phyloP scores from a whole-genome alignment of 2,113 vertebrate genomes.

The Muntiacus reevesi region DNA sequence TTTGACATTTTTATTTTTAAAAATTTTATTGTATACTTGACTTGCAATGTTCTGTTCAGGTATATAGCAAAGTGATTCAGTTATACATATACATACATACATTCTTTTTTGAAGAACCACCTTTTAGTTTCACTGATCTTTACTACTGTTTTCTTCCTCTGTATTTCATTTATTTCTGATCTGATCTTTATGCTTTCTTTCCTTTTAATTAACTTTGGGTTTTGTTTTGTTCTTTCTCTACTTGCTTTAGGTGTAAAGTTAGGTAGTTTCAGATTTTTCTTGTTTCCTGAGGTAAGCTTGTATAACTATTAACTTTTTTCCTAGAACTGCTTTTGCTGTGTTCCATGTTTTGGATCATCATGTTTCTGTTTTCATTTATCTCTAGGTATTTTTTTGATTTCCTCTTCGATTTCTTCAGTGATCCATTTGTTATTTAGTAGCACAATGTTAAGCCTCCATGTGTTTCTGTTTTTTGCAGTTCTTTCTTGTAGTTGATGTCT shows the following conservation, averaged over 20 bases:
- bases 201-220: background rate
- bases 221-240: background rate
- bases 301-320: background rate
- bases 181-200: background rate
- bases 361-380: background rate
- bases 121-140: background rate
- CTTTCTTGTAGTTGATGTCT: background rate
- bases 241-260: background rate
- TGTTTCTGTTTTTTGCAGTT: background rate
- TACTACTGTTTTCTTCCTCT: background rate
- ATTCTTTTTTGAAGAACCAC: background rate
- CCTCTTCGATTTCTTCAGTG: background rate
- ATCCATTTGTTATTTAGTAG: background rate
- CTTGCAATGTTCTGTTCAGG: background rate
- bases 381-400: background rate
- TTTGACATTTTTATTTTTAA: background rate
- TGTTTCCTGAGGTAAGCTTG: background rate
- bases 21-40: background rate
- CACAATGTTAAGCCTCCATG: background rate
- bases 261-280: background rate
- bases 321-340: background rate
- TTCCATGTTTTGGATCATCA: background rate
- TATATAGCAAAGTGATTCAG: background rate
- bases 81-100: background rate
- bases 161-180: background rate